Conservation (phyloP, 2,888 invertebrate genomes). For the Chymomyza caudatula region DNA sequence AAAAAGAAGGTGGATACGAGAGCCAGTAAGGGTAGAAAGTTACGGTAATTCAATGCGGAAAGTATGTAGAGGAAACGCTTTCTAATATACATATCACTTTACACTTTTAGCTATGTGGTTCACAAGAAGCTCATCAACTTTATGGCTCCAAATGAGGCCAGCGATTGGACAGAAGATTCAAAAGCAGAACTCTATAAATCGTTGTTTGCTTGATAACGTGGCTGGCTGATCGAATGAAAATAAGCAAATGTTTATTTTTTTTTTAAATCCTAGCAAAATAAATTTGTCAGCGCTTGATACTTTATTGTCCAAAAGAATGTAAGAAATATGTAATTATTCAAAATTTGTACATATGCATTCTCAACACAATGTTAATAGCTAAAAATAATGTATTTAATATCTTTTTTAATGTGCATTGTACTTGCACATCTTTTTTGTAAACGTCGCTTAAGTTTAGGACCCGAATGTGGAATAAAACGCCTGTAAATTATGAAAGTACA, state of each 20-base stretch:
- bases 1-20: conserved; percentile 95
- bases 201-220: conserved; percentile 81
- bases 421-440: too few species aligned
- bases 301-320: background rate
- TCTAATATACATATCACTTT: background rate
- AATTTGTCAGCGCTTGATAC: background rate
- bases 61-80: background rate
- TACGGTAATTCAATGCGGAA: conserved; percentile 79
- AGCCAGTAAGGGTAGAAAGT: conserved; percentile 95
- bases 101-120: conserved; percentile 82
- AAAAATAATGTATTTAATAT: too few species aligned
- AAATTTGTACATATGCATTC: too few species aligned
- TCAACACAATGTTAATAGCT: too few species aligned
- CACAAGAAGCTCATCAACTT: conserved; percentile 92
- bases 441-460: too few species aligned
- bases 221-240: background rate
- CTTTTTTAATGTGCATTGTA: too few species aligned
- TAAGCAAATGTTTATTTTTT: conserved; percentile 5
- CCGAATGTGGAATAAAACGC: too few species aligned
- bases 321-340: background rate
- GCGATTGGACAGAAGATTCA: conserved; percentile 87
- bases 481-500: too few species aligned
- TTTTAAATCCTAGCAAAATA: conserved; percentile 4
- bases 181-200: conserved; percentile 90
- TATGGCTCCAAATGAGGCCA: conserved; percentile 87